A percentile compares a stretch with the other conserved stretches of the same genome.
Evolutionary conservation across 1,140 invertebrate species (phyloP).

Genomic region (Drosophila sp.): DNA sequence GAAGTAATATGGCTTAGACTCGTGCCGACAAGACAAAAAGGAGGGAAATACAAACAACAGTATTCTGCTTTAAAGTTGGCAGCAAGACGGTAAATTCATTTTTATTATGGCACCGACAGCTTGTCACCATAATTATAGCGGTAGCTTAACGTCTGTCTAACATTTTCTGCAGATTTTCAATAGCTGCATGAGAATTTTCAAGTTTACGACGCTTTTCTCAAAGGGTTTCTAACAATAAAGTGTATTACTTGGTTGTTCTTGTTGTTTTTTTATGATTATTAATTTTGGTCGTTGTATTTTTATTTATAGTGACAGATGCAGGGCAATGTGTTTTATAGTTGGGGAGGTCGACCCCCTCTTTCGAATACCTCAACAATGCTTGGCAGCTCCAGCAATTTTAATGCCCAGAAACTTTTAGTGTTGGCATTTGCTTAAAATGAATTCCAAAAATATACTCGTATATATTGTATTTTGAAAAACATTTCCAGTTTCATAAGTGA

Average conservation of each 20-base stretch:
- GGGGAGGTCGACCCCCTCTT: not conserved
- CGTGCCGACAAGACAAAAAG: constrained; percentile 39
- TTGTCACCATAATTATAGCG: constrained; percentile 56
- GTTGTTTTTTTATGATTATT: constrained; percentile 61
- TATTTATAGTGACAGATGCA: constrained; percentile 80
- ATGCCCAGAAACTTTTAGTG: constrained; percentile 60
- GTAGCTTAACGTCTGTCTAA: constrained; percentile 28
- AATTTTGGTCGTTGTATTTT: constrained; percentile 56
- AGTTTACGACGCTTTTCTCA: constrained; percentile 52
- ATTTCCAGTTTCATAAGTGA: constrained; percentile 39
- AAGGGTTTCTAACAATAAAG: constrained; percentile 73
- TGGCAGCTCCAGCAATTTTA: constrained; percentile 53
- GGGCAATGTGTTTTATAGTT: constrained; percentile 61
- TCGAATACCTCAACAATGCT: constrained; percentile 43
- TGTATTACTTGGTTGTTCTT: constrained; percentile 19
- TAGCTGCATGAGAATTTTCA: constrained; percentile 37
- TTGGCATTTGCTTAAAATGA: constrained; percentile 34
- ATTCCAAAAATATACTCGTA: constrained; percentile 26
- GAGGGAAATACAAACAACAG: constrained; percentile 16
- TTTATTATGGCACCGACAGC: constrained; percentile 51
- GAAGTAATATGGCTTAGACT: constrained; percentile 42
- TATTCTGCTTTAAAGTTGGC: constrained; percentile 34
- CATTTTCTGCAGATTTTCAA: constrained; percentile 43
- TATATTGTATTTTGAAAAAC: constrained; percentile 16
- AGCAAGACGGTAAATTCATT: constrained; percentile 57